phyloP scores from a whole-genome alignment of 2,797 vertebrate species.

The Falco columbarius region DNA sequence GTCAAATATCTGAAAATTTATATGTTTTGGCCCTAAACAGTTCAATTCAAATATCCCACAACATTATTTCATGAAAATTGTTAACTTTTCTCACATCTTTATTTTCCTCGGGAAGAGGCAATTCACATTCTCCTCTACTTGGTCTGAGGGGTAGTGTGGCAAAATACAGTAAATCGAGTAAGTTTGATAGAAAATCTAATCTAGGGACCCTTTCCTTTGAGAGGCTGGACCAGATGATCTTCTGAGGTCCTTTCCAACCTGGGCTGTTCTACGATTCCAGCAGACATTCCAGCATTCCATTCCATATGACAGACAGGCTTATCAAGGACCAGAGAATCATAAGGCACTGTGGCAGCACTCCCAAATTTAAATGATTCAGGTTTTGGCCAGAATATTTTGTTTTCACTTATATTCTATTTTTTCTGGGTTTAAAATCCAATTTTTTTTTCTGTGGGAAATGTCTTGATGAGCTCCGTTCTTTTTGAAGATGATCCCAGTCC shows the following conservation, averaged over 20 bases:
- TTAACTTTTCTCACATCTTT: rapidly evolving
- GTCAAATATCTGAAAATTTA: not conserved
- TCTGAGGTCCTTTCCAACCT: not conserved
- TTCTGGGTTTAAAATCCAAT: not conserved
- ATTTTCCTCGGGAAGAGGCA: rapidly evolving
- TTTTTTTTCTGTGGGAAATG: not conserved
- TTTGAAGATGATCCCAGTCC: not conserved
- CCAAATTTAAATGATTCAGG: rapidly evolving
- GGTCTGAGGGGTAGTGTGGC: not conserved
- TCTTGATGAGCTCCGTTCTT: not conserved
- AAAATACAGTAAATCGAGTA: not conserved
- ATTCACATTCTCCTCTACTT: not conserved
- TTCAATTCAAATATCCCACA: not conserved
- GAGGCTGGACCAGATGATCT: not conserved
- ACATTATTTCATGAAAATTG: rapidly evolving
- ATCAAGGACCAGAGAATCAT: not conserved
- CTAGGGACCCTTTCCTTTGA: not conserved
- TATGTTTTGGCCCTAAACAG: rapidly evolving
- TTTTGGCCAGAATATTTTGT: not conserved
- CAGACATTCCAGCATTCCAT: not conserved
- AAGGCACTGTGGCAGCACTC: not conserved
- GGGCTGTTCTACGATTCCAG: not conserved
- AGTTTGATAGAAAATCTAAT: rapidly evolving
- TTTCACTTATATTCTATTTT: not conserved
- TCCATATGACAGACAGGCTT: not conserved